These are phyloP conservation scores for Callocephalon fimbriatum DNA, from an alignment of 2,113 vertebrate species.

Conservation along the genomic window DNA sequence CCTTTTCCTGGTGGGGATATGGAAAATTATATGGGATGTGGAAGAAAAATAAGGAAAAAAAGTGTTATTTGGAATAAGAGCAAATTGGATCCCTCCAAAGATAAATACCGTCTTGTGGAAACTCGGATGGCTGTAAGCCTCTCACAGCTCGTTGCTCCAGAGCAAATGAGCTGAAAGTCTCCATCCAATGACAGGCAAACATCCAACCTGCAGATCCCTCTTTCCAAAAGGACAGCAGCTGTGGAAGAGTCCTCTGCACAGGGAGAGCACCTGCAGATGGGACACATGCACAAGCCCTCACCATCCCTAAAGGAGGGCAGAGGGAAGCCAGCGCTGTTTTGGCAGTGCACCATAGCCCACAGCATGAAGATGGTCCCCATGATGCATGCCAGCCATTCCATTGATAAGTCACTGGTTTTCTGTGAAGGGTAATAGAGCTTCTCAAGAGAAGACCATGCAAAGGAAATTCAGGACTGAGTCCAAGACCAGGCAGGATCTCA, in stretches of 20 bases:
- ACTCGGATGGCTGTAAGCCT: background rate
- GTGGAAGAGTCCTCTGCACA: background rate
- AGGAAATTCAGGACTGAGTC: background rate
- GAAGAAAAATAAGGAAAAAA: background rate
- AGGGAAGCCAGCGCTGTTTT: background rate
- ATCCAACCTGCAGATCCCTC: background rate
- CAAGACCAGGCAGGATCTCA: background rate
- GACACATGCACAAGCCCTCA: background rate
- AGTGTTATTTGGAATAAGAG: background rate
- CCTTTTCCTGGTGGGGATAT: background rate
- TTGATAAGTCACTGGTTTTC: background rate
- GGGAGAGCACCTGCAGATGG: background rate
- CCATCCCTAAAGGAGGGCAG: background rate
- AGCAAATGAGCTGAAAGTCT: background rate
- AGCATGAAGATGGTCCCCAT: background rate
- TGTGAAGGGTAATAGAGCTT: background rate
- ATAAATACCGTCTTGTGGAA: background rate
- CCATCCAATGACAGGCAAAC: background rate
- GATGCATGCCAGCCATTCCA: background rate
- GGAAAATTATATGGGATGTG: background rate
- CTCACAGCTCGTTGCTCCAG: background rate
- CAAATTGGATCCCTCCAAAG: background rate
- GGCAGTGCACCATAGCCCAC: background rate
- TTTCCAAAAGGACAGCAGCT: accelerated
- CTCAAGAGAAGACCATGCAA: background rate